Evolutionary conservation across 2,797 vertebrate species (phyloP), one percentile per base, ranked within the genome.

Genomic region (Thalassophryne amazonica): DNA sequence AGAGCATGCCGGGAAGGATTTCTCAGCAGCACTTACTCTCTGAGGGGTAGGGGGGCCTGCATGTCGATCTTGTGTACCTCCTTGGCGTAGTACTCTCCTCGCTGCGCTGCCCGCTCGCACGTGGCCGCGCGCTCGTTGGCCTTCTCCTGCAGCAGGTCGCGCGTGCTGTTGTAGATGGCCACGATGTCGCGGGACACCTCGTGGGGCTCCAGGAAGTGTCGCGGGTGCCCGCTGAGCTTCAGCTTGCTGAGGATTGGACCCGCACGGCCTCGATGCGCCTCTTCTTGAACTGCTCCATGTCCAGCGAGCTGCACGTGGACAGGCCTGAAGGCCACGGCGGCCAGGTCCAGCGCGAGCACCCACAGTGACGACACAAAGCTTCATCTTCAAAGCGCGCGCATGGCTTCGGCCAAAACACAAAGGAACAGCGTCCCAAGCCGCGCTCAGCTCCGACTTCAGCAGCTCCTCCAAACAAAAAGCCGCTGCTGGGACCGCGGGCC

Each of bases 41-140:
- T 1, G 93, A 80, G 2, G 86, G 86, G 80, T 88, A 92, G 68
- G 86, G 85, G 46, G 92, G 89, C 68, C n/a, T 90, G 91, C 94
- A 95, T 95, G 79, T 98, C 95, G 50, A 98, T 91, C 81, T 96
- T 96, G 89, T 98, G 94, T 62, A 98, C 94, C 86, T 98, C 96
- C 84, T 98, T 98, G 67, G 95, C 96, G 23, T 98, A 98, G 48
- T 98, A 98, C 59, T 97, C 96, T 98, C 96, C 36, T 98, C 96
- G 70, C 94, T 96, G 21, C 94, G 86, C 86, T 98, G 95, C 22
- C 93, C n/a, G 88, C 69, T 98, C 96, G 59, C 96, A 98, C 71
- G 93, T 93, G 51, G 85, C 94, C 1, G 94, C 96, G 50, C 95
- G 88, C 53, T 94, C 92, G 89, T 95, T 95, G 45, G 94, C 95